A percentile compares a stretch with the other conserved stretches of the same genome.
Conservation (phyloP, 2,888 invertebrate species). For the Neocrepidodera transversa region DNA sequence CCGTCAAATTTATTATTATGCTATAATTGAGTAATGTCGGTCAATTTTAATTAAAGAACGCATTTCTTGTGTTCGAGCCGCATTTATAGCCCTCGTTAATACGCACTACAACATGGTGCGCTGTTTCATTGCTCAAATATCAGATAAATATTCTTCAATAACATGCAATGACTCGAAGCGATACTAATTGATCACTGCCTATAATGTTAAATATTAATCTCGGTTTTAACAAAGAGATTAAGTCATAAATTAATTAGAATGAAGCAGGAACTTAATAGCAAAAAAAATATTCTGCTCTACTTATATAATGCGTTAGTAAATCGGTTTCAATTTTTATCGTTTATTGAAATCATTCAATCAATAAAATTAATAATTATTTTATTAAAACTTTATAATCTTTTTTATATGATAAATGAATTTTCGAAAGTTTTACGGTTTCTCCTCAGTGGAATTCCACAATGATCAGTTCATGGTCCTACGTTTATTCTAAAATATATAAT, state of each 20-base stretch:
- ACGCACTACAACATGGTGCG: constrained; percentile 37
- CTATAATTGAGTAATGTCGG: constrained; percentile 46
- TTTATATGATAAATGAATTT: no score
- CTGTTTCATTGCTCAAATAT: constrained; percentile 25
- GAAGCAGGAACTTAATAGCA: not conserved
- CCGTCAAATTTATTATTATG: constrained; percentile 47
- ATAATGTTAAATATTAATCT: constrained; percentile 11
- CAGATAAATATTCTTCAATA: constrained; percentile 23
- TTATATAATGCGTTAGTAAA: not conserved
- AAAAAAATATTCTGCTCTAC: no score
- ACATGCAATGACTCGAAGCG: constrained; percentile 6
- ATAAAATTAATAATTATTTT: not conserved
- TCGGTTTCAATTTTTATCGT: not conserved
- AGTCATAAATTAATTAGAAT: constrained; percentile 15
- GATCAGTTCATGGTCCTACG: no score
- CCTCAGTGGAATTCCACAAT: no score
- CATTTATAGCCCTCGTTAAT: constrained; percentile 41
- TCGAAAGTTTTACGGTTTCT: no score
- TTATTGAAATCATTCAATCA: not conserved
- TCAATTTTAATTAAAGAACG: constrained; percentile 46
- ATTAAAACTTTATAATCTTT: no score
- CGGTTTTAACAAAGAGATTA: constrained; percentile 12
- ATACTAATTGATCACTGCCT: constrained; percentile 17
- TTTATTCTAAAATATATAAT: no score
- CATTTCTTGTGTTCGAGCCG: constrained; percentile 32